Percentiles rank a stretch among this genome's conserved stretches.
Evolutionary conservation across 2,113 vertebrate species (phyloP).

Genomic region (Phyllostomus discolor): DNA sequence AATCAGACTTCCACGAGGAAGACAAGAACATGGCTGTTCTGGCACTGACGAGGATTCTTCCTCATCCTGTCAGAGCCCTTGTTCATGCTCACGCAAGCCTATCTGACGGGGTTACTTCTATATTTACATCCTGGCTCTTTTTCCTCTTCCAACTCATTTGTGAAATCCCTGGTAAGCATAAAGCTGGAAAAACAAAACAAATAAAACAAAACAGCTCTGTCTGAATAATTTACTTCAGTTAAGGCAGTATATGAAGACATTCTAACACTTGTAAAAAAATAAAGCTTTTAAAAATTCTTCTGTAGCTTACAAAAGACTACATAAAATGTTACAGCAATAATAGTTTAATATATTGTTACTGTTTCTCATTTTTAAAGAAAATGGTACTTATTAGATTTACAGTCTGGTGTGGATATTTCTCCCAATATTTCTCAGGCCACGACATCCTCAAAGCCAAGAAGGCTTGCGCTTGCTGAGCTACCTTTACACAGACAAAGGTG

Average conservation of each 20-base stretch:
- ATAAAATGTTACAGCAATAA: slow-evolving; percentile 20
- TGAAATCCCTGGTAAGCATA: slow-evolving; percentile 58
- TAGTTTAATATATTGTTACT: not conserved
- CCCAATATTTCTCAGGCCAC: not conserved
- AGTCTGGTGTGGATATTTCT: slow-evolving; percentile 13
- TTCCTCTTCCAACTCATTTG: slow-evolving; percentile 53
- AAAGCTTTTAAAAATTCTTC: slow-evolving; percentile 12
- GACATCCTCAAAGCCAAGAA: not conserved
- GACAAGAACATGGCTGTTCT: not conserved
- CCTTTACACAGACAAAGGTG: slow-evolving; percentile 28
- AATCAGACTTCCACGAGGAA: not conserved
- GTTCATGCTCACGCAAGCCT: not conserved
- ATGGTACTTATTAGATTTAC: not conserved
- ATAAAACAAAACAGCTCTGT: slow-evolving; percentile 56
- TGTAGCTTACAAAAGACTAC: slow-evolving; percentile 25
- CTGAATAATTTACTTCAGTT: slow-evolving; percentile 57
- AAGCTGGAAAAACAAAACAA: slow-evolving; percentile 63
- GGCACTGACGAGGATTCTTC: not conserved
- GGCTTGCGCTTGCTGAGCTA: not conserved
- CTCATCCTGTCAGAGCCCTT: not conserved
- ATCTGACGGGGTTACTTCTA: slow-evolving; percentile 38
- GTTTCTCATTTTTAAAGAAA: slow-evolving; percentile 35
- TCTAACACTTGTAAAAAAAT: not conserved
- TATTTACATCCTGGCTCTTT: slow-evolving; percentile 44
- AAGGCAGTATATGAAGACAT: slow-evolving; percentile 47